A percentile compares a stretch with the other conserved stretches of the same genome.
These are phyloP conservation scores for Liodrosophila aerea DNA, from an alignment of 2,888 invertebrate genomes.

Conservation along the genomic window DNA sequence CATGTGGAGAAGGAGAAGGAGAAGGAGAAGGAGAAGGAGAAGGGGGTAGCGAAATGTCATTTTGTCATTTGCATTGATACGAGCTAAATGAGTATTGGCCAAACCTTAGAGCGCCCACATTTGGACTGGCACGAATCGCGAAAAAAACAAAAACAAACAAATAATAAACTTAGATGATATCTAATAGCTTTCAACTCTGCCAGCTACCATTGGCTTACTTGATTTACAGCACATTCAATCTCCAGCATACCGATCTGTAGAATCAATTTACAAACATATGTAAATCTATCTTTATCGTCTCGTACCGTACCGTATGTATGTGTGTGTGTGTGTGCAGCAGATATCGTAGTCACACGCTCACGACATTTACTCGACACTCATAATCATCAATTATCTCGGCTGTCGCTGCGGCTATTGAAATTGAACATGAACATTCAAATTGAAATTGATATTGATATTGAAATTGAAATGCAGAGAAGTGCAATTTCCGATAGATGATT, in stretches of 20 bases:
- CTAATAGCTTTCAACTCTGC: slow-evolving; percentile 34
- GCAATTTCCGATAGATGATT: background rate
- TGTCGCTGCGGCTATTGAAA: slow-evolving; percentile 53
- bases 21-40: no score
- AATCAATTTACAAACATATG: slow-evolving; percentile 8
- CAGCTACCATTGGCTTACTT: slow-evolving; percentile 35
- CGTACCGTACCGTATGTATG: background rate
- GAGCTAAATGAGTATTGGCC: slow-evolving; percentile 46
- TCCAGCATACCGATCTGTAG: no score
- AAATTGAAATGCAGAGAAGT: background rate
- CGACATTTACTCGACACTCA: slow-evolving; percentile 65
- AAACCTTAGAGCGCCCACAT: slow-evolving; percentile 58
- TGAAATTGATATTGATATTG: slow-evolving; percentile 6
- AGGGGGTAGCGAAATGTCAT: slow-evolving; percentile 2
- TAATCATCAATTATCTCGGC: slow-evolving; percentile 72
- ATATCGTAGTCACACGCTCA: slow-evolving; percentile 53
- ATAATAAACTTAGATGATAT: slow-evolving; percentile 41
- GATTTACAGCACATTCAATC: slow-evolving; percentile 43
- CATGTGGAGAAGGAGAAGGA: slow-evolving; percentile 16
- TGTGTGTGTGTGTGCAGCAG: slow-evolving; percentile 24
- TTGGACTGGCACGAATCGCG: slow-evolving; percentile 39
- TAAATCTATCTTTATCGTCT: background rate
- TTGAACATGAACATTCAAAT: slow-evolving; percentile 35
- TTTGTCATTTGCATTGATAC: slow-evolving; percentile 51
- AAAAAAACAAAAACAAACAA: no score